These are phyloP conservation scores for Apis laboriosa DNA, from an alignment of 1,140 invertebrate species.

Conservation along the genomic window DNA sequence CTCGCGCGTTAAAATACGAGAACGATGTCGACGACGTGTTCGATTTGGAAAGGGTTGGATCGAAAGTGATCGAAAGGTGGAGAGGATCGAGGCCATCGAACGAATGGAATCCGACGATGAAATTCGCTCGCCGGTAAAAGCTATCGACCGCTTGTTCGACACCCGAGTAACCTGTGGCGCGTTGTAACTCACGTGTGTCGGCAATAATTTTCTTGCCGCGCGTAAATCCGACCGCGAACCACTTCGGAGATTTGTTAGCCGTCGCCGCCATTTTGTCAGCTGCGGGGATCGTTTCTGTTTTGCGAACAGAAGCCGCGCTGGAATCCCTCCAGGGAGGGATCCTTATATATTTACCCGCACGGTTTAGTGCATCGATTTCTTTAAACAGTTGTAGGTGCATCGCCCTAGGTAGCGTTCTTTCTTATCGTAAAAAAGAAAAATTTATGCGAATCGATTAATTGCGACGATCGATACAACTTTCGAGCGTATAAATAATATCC, in stretches of 20 bases:
- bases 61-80: no score
- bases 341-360: neutral
- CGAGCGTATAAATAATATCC: no score
- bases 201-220: conserved; percentile 47
- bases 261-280: conserved; percentile 9
- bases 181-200: conserved; percentile 54
- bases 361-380: neutral
- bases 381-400: no score
- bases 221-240: conserved; percentile 13
- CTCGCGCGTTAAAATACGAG: neutral
- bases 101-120: neutral
- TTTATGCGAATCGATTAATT: no score
- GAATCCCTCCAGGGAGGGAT: neutral
- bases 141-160: conserved; percentile 47
- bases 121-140: conserved; percentile 33
- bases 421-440: no score
- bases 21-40: neutral
- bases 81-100: no score
- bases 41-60: no score
- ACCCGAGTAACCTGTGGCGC: conserved; percentile 37
- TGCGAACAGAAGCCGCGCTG: conserved; percentile 17
- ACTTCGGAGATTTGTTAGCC: conserved; percentile 37
- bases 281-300: conserved; percentile 21
- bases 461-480: no score
- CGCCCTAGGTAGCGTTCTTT: no score